These are phyloP conservation scores for Diarsia brunnea DNA, from an alignment of 2,888 invertebrate genomes.

Conservation along the genomic window DNA sequence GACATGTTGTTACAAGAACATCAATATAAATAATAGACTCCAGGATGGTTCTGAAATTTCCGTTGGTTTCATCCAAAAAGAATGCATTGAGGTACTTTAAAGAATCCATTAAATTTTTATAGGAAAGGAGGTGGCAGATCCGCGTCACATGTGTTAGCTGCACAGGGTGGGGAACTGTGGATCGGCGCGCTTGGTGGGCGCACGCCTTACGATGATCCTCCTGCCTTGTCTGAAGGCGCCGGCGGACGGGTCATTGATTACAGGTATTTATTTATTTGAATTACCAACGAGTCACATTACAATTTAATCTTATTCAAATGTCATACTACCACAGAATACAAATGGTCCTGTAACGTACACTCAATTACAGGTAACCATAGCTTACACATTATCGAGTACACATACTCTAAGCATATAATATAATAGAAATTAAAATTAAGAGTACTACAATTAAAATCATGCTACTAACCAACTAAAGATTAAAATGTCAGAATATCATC, in stretches of 20 bases:
- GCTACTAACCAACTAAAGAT: no score
- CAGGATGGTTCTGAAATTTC: not conserved
- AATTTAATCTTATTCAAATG: no score
- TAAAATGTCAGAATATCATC: no score
- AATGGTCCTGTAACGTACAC: no score
- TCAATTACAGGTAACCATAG: no score
- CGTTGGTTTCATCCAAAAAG: not conserved
- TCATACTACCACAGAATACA: no score
- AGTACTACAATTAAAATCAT: no score
- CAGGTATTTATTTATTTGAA: no score
- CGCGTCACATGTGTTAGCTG: slow-evolving; percentile 97
- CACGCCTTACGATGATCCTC: slow-evolving; percentile 97
- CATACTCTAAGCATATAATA: no score
- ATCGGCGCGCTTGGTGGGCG: slow-evolving; percentile 97
- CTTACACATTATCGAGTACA: no score
- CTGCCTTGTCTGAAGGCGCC: slow-evolving; percentile 98
- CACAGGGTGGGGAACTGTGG: slow-evolving; percentile 98
- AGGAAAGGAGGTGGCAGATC: slow-evolving; percentile 96
- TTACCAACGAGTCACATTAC: no score
- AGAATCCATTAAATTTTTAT: not conserved
- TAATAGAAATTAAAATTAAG: no score
- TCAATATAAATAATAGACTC: not conserved
- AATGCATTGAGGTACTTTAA: not conserved
- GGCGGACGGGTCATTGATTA: slow-evolving; percentile 99
- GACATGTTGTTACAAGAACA: not conserved